These are phyloP conservation scores for Sphenopsis melanotis DNA, from an alignment of 2,797 vertebrate genomes.

Conservation along the genomic window DNA sequence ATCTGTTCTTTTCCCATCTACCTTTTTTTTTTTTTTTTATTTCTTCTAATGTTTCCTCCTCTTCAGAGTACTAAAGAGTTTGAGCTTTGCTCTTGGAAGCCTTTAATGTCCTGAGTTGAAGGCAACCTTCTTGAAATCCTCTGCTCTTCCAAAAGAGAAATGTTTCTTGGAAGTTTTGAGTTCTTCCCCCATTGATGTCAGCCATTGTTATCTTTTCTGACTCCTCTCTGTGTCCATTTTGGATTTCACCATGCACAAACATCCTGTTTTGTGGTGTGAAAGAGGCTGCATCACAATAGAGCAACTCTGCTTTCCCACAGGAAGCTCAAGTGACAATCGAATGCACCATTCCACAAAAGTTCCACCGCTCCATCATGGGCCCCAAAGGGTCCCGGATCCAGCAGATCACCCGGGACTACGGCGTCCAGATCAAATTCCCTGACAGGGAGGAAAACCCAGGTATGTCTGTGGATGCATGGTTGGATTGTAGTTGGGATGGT, in stretches of 20 bases:
- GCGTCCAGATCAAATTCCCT: slow-evolving; percentile 96
- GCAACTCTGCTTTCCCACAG: slow-evolving; percentile 65
- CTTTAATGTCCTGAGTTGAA: neutral
- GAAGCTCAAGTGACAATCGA: slow-evolving; percentile 96
- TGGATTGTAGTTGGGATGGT: neutral
- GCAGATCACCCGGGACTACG: slow-evolving; percentile 94
- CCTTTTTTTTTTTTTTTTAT: neutral
- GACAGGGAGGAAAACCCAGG: slow-evolving; percentile 92
- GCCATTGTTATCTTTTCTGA: neutral
- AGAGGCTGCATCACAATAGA: neutral
- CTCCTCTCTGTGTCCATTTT: neutral
- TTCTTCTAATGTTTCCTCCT: neutral
- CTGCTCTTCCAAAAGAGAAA: neutral
- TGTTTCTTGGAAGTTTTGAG: neutral
- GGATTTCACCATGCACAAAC: neutral
- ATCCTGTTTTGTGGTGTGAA: neutral
- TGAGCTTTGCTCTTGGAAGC: neutral
- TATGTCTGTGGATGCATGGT: neutral
- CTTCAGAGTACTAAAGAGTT: neutral
- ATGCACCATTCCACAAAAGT: slow-evolving; percentile 92
- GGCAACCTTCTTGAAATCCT: neutral
- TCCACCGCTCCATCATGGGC: slow-evolving; percentile 97
- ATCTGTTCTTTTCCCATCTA: neutral
- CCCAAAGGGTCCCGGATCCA: slow-evolving; percentile 95
- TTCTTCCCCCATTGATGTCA: neutral